Evolutionary conservation across 1,140 invertebrate genomes (phyloP), one percentile per base, ranked within the genome.

Genomic region (Paracyclopina nana): DNA sequence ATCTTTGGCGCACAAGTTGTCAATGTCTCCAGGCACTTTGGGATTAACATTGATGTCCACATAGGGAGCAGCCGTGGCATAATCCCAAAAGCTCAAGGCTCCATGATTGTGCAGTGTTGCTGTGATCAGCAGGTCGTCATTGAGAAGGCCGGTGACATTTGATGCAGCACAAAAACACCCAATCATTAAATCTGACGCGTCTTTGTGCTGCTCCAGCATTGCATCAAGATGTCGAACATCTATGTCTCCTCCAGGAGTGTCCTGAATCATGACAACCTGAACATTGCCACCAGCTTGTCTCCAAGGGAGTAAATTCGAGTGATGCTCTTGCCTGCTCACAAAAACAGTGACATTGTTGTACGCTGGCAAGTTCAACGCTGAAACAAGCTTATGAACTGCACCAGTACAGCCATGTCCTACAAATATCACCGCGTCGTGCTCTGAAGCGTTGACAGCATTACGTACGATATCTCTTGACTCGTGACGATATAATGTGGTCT

Each of bases 1-100:
- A 68, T 92, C 87, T 61, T 91, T 90, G 61, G 77, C 74, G 4
- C 79, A 77, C 46, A 77, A 68, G 24, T 73, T 72, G 56, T 76
- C 72, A 4, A 54, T 22, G 24, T 78, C 75, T 25, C 73, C 72
- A 2, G 73, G 66, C 43, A 78, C 62, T 52, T 72, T 63, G 2
- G 85, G 83, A 61, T 91, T 91, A 82, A 91, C 86, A 58, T 87
- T 78, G 54, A 91, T 73, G 31, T 72, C 68, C 0, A 79, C 68
- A 58, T 80, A 82, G 0, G 84, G 82, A 1, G 79, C 85, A 41
- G 81, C 81, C 6, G 82, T 72, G 4, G 83, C 83, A 64, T 85
- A 91, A 64, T 91, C 86, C 83, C 84, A 91, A 58, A 91, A 78
- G 2, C 80, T 76, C 46, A 84, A 69, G 2, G 82, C 84, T 2